Evolutionary conservation across 2,888 invertebrate genomes (phyloP), one percentile per base, ranked within the genome.

Genomic region (Ametastegia equiseti): DNA sequence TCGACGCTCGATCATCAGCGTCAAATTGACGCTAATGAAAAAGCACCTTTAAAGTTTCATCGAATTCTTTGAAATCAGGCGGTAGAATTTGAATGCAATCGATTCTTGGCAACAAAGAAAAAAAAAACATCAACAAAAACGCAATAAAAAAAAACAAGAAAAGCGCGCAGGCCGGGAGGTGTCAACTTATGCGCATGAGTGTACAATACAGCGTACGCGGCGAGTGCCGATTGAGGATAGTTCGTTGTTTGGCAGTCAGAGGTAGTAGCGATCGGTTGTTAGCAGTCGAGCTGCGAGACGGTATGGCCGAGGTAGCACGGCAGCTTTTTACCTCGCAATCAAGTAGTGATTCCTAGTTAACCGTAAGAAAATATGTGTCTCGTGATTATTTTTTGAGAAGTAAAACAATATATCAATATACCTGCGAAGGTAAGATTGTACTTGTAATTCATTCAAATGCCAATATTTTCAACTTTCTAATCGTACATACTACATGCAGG

Each of bases 201-300:
- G 89, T 89, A 89, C 78, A 80, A 67, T 81, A 47, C 78, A 83
- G 80, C 88, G 89, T 89, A 89, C 78, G 78, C 67, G 81, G 54
- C 78, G 82, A 63, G 60, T 63, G 42, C 78, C 60, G 78, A 50
- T 78, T 78, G 30, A 9, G 78, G 65, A 84, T 90, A 90, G 90
- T 91, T 90, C 88, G 81, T 80, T 78, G 79, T 85, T 84, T 87
- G 85, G 83, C 87, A 87, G 88, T 81, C 86, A 90, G 90, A 88
- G 90, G 90, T 89, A 89, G 90, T 89, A 85, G 85, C 84, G 86
- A 85, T 88, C 88, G 89, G 87, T 87, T n/a, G n/a, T n/a, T 89
- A 85, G 86, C 84, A 86, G 86, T 88, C 87, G 89, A 87, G 87
- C 88, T 87, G 88, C 86, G 87, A 86, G 87, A 88, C 88, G 89